Conservation (phyloP, 37 sponge, comb jelly and placozoan genomes). For the Tethya wilhelma region DNA sequence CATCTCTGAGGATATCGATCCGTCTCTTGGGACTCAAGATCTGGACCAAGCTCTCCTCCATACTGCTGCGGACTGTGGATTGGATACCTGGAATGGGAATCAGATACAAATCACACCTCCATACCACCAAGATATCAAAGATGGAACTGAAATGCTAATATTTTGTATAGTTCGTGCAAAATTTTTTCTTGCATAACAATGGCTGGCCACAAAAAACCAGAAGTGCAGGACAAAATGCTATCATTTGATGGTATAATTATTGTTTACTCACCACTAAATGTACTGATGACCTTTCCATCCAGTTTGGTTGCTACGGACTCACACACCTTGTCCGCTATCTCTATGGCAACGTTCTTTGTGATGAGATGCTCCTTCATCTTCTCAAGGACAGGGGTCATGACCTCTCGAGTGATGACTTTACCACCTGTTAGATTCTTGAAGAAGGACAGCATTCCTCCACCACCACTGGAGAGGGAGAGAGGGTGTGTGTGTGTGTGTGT, state of each 20-base stretch:
- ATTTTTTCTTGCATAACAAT: neutral
- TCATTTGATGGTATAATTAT: neutral
- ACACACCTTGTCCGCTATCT: conserved; percentile 88
- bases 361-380: conserved; percentile 95
- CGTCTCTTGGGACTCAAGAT: conserved; percentile 86
- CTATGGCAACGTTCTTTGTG: conserved; percentile 92
- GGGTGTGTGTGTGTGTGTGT: neutral
- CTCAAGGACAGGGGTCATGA: conserved; percentile 81
- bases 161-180: neutral
- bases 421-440: conserved; percentile 82
- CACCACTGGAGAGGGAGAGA: neutral
- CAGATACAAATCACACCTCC: neutral
- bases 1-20: conserved; percentile 82
- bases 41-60: conserved; percentile 86
- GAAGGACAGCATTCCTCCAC: conserved; percentile 85
- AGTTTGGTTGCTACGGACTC: conserved; percentile 79
- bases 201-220: neutral
- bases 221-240: neutral
- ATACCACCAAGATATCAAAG: neutral
- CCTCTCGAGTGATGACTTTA: conserved; percentile 73
- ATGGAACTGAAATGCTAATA: neutral
- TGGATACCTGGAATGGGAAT: conserved; percentile 54
- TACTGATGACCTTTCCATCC: conserved; percentile 82
- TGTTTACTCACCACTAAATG: conserved; percentile 74
- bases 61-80: conserved; percentile 53